phyloP scores from a whole-genome alignment of 2,113 vertebrate species.

The Pluvialis apricaria region DNA sequence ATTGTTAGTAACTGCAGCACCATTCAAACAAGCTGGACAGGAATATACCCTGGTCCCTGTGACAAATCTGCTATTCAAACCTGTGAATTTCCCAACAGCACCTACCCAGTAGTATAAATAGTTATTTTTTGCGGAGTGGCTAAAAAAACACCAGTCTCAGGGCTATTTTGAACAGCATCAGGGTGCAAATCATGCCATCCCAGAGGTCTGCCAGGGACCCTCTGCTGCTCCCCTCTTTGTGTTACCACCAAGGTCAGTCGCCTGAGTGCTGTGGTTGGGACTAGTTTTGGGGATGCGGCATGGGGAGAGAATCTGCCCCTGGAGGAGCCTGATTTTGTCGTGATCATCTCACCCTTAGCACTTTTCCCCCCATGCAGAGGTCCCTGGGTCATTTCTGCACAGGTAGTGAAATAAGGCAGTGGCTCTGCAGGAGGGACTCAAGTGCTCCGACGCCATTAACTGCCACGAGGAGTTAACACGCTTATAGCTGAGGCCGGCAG shows the following conservation, averaged over 20 bases:
- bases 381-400: not conserved
- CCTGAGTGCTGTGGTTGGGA: not conserved
- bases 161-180: not conserved
- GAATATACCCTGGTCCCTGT: not conserved
- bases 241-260: not conserved
- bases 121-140: not conserved
- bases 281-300: not conserved
- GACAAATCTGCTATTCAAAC: not conserved
- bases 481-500: not conserved
- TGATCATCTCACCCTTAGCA: not conserved
- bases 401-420: not conserved
- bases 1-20: not conserved
- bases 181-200: not conserved
- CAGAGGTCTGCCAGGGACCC: not conserved
- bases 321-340: not conserved
- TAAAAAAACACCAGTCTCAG: not conserved
- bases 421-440: not conserved
- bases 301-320: not conserved
- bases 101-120: not conserved
- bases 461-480: not conserved
- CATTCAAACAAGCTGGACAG: not conserved
- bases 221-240: not conserved
- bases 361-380: not conserved
- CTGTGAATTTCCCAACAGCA: not conserved
- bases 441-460: too few species aligned